Percentiles rank a stretch among this genome's conserved stretches.
phyloP scores from a whole-genome alignment of 2,113 vertebrate species.

The Sinocyclocheilus maitianheensis region DNA sequence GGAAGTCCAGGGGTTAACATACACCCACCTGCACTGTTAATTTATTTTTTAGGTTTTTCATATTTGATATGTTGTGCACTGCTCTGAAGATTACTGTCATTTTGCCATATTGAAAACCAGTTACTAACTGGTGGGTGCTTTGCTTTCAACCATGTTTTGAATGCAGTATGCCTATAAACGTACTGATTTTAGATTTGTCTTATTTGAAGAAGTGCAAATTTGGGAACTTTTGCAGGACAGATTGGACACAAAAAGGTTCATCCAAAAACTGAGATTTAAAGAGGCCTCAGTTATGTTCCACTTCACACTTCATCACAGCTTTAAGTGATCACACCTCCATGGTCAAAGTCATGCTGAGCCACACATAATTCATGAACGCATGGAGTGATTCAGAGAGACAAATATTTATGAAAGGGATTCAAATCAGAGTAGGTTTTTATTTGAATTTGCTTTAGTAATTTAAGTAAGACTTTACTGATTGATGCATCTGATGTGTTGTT shows the following conservation, averaged over 20 bases:
- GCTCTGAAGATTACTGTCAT: neutral
- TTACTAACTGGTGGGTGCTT: neutral
- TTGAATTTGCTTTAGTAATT: neutral
- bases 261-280: neutral
- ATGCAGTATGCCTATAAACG: neutral
- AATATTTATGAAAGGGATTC: constrained; percentile 15
- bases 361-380: neutral
- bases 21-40: neutral
- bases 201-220: neutral
- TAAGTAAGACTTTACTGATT: neutral
- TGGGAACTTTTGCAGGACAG: neutral
- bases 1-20: constrained; percentile 8
- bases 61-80: constrained; percentile 1
- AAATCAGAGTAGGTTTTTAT: neutral
- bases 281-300: neutral
- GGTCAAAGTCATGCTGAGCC: neutral
- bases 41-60: neutral
- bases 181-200: neutral
- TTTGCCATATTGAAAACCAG: neutral
- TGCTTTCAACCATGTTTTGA: neutral
- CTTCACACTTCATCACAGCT: neutral
- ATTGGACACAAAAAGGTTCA: neutral
- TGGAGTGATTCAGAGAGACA: neutral
- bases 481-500: neutral
- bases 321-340: neutral